Percentiles rank a stretch among this genome's conserved stretches.
Conservation (phyloP, 2,797 vertebrate species). For the Tarsius wallacei region DNA sequence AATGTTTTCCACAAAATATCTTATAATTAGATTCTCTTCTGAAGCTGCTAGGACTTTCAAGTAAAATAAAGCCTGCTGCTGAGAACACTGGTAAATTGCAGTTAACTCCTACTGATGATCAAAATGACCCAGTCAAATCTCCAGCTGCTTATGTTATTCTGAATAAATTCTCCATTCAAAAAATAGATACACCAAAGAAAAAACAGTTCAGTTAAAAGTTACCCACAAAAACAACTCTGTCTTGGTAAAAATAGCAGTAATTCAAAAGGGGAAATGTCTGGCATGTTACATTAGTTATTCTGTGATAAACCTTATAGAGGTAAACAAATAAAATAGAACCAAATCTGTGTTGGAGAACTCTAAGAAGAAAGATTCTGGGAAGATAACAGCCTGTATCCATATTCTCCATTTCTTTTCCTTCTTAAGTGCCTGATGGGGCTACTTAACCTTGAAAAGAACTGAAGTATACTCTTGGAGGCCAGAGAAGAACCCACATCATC, state of each 20-base stretch:
- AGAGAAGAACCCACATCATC: neutral
- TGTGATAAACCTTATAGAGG: neutral
- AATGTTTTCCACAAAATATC: constrained; percentile 51
- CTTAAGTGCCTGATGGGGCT: neutral
- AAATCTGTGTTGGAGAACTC: neutral
- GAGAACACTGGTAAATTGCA: constrained; percentile 1
- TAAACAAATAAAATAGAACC: neutral
- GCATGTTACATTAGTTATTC: neutral
- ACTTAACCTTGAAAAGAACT: neutral
- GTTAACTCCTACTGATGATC: constrained; percentile 37
- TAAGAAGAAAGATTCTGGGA: neutral
- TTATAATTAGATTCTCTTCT: constrained; percentile 68
- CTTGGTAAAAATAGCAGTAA: neutral
- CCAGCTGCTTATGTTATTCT: constrained; percentile 62
- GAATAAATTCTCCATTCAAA: constrained; percentile 66
- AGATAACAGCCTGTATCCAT: neutral
- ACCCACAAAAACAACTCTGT: neutral
- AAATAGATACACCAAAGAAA: neutral
- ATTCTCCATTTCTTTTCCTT: neutral
- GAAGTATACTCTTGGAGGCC: neutral
- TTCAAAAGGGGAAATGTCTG: neutral
- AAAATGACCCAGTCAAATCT: constrained; percentile 70
- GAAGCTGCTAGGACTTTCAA: constrained; percentile 53
- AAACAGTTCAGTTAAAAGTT: constrained; percentile 24
- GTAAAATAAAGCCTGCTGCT: constrained; percentile 55